These are phyloP conservation scores for Mionectes olivaceus DNA, from an alignment of 2,797 vertebrate genomes.

Conservation along the genomic window DNA sequence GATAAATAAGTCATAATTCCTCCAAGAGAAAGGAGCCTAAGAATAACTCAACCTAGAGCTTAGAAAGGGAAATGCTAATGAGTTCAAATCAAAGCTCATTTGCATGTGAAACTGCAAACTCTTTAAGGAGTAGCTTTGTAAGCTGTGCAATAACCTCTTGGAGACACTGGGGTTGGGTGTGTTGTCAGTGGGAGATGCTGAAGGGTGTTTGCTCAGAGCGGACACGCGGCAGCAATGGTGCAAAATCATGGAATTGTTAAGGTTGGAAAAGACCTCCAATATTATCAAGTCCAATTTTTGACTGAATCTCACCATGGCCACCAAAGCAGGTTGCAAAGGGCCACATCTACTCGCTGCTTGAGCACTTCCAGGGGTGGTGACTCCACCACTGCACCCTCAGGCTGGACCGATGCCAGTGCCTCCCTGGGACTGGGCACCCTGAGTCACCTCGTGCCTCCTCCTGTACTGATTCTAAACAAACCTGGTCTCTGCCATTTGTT, in stretches of 20 bases:
- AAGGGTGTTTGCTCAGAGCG: neutral
- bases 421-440: neutral
- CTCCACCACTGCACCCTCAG: neutral
- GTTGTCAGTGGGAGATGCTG: neutral
- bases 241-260: fast-evolving
- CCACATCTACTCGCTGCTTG: fast-evolving
- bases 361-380: fast-evolving
- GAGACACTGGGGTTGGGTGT: neutral
- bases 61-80: conserved; percentile 12
- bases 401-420: fast-evolving
- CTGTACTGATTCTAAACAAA: neutral
- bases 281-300: fast-evolving
- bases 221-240: fast-evolving
- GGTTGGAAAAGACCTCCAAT: neutral
- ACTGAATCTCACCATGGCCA: neutral
- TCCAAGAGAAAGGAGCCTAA: conserved; percentile 14
- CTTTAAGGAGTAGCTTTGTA: neutral
- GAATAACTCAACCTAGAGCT: conserved; percentile 25
- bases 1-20: conserved; percentile 1
- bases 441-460: neutral
- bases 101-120: conserved; percentile 1
- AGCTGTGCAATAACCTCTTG: neutral
- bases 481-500: neutral
- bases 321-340: neutral
- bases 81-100: conserved; percentile 42